Base-by-base conservation (phyloP, 2,797 vertebrate genomes). In the Lophius americanus region DNA sequence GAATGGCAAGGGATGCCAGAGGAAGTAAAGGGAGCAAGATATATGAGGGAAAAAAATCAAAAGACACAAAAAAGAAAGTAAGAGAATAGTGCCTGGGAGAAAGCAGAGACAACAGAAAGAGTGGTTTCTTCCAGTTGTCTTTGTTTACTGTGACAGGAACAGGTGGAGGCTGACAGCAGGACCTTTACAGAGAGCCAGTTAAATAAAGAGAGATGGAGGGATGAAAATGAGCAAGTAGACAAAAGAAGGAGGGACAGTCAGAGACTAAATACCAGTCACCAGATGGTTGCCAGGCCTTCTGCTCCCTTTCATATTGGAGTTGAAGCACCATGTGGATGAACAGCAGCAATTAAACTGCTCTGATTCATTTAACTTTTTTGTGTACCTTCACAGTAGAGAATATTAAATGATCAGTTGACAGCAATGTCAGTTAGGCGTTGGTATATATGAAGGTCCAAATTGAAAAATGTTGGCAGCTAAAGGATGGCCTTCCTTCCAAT, bases 101-200 rank as follows among this genome's bases (percentile, higher is more conserved):
- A 76, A 80, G 87, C 71, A 85, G 60, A 75, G 73, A 44, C 37
- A 38, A 38, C 37, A 64, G 64, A 81, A 23, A 23, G 55, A 64
- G 65, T 63, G 78, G 72, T 87, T 86, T 85, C 85, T 85, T 73
- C 75, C 75, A 72, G 78, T 87, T 85, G 79, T 90, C 89, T 90
- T 92, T 92, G 90, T 92, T 90, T 89, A 85, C 83, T 60, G 79
- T 92, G 91, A 90, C 89, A 88, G 84, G 79, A 89, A 92, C 88
- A 91, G 89, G 89, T 90, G 85, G 85, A 89, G 85, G 84, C 78
- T 90, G 91, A 91, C 89, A 92, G 89, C 84, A 76, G 85, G 90
- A 91, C 89, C 90, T 92, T 92, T 92, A 86, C 86, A 80, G 60
- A 78, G 64, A 87, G 85, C 81, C 80, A 77, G 78, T 82, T 85